Conservation (phyloP, 2,888 invertebrate species). For the Lepidocyrtoides sp. region DNA sequence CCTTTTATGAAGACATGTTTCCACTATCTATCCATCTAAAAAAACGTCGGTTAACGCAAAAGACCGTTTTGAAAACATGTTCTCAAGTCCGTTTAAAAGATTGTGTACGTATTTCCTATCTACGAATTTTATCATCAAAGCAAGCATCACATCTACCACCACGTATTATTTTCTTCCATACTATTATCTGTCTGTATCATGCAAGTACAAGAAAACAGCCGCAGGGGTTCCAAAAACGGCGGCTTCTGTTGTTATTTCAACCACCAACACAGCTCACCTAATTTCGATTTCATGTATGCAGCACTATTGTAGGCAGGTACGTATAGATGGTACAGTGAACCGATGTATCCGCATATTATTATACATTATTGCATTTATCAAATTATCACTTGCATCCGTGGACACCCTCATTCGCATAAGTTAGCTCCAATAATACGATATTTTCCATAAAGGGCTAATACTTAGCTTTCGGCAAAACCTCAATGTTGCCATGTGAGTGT, state of each 20-base stretch:
- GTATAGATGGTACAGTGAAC: neutral
- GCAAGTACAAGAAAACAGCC: slow-evolving; percentile 11
- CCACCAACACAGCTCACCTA: neutral
- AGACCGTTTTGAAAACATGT: neutral
- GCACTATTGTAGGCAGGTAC: neutral
- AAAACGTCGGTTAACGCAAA: neutral
- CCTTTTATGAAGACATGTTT: neutral
- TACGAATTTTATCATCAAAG: neutral
- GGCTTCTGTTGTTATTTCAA: neutral
- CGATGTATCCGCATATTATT: neutral
- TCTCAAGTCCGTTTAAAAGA: neutral
- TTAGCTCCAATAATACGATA: slow-evolving; percentile 8
- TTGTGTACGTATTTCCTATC: neutral
- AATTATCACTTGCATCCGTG: neutral
- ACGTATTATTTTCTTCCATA: neutral
- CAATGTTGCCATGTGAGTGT: neutral
- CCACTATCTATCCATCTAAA: neutral
- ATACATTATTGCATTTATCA: neutral
- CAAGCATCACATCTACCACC: neutral
- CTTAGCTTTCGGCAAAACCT: slow-evolving; percentile 26
- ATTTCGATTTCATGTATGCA: neutral
- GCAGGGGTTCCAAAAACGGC: neutral
- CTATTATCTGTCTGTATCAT: neutral
- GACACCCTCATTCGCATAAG: neutral
- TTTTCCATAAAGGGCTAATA: slow-evolving; percentile 9